Evolutionary conservation across 2,113 vertebrate species (phyloP), one percentile per base, ranked within the genome.

Genomic region (Amazona vittata): DNA sequence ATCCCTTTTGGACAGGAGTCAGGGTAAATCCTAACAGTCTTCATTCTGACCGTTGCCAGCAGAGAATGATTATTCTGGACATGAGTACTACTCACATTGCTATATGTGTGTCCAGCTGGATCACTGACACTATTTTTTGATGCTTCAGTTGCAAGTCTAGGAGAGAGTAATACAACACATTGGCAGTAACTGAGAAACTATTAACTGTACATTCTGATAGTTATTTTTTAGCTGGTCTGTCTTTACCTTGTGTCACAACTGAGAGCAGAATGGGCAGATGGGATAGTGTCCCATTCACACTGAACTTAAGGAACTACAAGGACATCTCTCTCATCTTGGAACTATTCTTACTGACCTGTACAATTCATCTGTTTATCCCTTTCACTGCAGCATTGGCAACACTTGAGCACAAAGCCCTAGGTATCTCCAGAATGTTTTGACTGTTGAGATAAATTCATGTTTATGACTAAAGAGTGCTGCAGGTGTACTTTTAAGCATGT

Each of bases 51-150:
- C 76, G 26, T 5, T 67, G 52, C 62, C 50, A 89, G 52, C 60
- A 53, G 64, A 82, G 62, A 88, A 37, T 2, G 25, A 46, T 21
- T 35, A 59, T 24, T 74, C 59, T 19, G 3, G 84, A 37, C 21
- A 53, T 0, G 44, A 79, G 86, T 3, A 41, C 84, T 97, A 98
- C 98, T 98, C 96, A 98, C 98, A 50, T 96, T 98, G 86, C 86
- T 83, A 4, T 98, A 98, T 1, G 26, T 74, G 18, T 90, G 93
- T 50, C 74, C 94, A 69, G 94, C 85, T 73, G 91, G 68, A 64
- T 74, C 62, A 90, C 83, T 93, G 41, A 88, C 96, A 79, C 69
- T 83, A 47, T 24, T 97, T 87, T 50, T 96, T 50, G 96, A 96
- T 84, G 83, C 62, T 91, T 95, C 96, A 62, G 94, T 31, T 87